Conservation (phyloP, 1,140 invertebrate species). For the Bombus vancouverensis region DNA sequence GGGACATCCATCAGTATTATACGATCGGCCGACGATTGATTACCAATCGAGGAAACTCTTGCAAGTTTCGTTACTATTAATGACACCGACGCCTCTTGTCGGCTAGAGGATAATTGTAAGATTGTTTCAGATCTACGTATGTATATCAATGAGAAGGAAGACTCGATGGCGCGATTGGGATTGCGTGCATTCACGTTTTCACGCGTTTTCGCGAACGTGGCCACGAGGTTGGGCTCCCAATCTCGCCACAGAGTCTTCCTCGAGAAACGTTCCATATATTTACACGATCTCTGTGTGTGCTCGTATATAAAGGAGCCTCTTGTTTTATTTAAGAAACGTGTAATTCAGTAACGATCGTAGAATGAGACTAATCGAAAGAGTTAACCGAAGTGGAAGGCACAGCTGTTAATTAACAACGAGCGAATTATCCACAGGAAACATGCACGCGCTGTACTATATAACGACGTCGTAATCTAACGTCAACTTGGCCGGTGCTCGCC, state of each 20-base stretch:
- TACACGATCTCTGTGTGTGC: slow-evolving; percentile 24
- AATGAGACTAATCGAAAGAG: neutral
- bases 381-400: neutral
- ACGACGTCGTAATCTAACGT: neutral
- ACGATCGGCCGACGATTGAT: neutral
- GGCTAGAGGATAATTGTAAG: neutral
- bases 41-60: neutral
- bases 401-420: neutral
- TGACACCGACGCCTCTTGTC: neutral
- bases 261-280: neutral
- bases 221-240: slow-evolving; percentile 22
- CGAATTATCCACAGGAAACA: neutral
- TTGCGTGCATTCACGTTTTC: neutral
- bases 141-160: neutral
- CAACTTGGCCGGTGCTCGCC: slow-evolving; percentile 6
- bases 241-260: neutral
- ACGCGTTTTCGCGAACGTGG: no score
- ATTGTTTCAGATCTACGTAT: slow-evolving; percentile 1
- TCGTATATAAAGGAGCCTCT: slow-evolving; percentile 9
- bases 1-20: slow-evolving; percentile 19
- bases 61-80: neutral
- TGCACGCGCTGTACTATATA: neutral
- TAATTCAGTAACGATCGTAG: neutral
- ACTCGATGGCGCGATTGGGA: slow-evolving; percentile 3
- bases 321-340: neutral